These are phyloP conservation scores for Artibeus lituratus DNA, from an alignment of 2,797 vertebrate species.

Conservation along the genomic window DNA sequence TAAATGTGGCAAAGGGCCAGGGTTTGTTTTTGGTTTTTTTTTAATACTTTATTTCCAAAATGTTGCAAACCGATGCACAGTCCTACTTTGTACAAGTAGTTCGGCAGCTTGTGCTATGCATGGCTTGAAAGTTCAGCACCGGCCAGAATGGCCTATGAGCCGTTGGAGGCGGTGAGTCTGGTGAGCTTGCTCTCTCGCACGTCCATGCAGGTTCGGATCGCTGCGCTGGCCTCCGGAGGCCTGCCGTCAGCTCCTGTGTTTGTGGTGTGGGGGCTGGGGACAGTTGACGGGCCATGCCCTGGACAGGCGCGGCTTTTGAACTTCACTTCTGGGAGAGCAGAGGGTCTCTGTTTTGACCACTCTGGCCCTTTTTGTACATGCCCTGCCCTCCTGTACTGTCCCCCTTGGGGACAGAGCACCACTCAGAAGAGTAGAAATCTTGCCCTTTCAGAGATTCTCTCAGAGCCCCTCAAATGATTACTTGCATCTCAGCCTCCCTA, in stretches of 20 bases:
- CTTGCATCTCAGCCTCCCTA: background rate
- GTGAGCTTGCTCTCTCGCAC: background rate
- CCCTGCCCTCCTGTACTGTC: background rate
- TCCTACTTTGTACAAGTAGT: background rate
- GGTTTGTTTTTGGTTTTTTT: background rate
- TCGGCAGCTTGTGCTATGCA: accelerated
- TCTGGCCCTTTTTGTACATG: background rate
- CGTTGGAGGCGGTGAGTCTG: background rate
- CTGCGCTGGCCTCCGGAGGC: background rate
- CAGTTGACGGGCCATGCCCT: background rate
- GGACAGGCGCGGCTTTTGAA: background rate
- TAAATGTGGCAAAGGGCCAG: background rate
- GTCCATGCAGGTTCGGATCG: accelerated
- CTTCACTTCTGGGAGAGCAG: background rate
- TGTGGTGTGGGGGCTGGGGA: background rate
- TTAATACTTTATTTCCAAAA: background rate
- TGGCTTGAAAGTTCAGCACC: background rate
- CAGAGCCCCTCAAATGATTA: background rate
- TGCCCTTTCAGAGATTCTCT: background rate
- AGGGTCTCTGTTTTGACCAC: background rate
- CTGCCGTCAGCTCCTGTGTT: background rate
- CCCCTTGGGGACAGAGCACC: background rate
- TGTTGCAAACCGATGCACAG: background rate
- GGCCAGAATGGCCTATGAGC: background rate
- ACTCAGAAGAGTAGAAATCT: background rate